Evolutionary conservation across 2,797 vertebrate species (phyloP), one percentile per base, ranked within the genome.

Genomic region (Serranus cabrilla): DNA sequence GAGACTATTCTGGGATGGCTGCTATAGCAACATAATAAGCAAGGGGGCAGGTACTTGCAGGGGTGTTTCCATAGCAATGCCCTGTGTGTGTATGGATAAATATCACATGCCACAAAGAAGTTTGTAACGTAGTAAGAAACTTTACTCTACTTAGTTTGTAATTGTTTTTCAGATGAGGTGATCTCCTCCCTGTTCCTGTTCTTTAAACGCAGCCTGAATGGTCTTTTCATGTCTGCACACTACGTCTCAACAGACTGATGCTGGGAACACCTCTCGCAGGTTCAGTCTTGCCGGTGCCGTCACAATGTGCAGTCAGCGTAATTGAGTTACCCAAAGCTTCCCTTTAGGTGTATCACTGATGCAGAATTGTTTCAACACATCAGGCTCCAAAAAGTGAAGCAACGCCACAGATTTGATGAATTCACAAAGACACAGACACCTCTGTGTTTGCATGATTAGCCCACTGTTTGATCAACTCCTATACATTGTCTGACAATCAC

Each of bases 1-100:
- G 74, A 69, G 79, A 96, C 88, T 95, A 96, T 95, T 96, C 95
- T 95, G 94, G 95, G 93, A 95, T 95, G 94, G 94, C 90, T 92
- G 86, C 93, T 85, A 93, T 95, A 66, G 94, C 76, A 95, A 95
- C 95, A 96, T 94, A 96, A 96, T 95, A 96, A 94, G 95, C 93
- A 94, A 92, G 83, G 89, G 90, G 93, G 91, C 84, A 91, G 91
- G 90, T 93, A 92, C 89, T 87, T 84, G 78, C 82, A 88, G 79
- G 72, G 76, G 79, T 88, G 94, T 95, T 94, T 92, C 94, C 93
- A 94, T 94, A 93, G 94, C 88, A 89, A 95, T 93, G 78, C 71
- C 77, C 78, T 71, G 60, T 88, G 84, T 94, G 92, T 93, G 89
- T 93, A 81, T 84, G 83, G 88, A 92, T 94, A 94, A 93, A 94